phyloP scores from a whole-genome alignment of 2,113 vertebrate genomes.

The Paralichthys olivaceus region DNA sequence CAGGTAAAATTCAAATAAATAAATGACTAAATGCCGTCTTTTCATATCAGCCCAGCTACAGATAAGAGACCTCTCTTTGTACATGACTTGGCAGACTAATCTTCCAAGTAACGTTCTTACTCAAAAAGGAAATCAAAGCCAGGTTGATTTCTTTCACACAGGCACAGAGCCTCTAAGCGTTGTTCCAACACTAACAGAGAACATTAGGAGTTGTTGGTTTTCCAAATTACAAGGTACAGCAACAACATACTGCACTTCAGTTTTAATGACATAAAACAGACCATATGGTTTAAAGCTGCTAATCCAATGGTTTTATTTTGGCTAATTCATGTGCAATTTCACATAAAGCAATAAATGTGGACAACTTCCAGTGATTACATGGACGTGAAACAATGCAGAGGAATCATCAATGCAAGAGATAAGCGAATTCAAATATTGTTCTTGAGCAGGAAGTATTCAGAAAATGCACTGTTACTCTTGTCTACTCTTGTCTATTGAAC shows the following conservation, averaged over 20 bases:
- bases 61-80: conserved; percentile 8
- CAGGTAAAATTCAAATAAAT: not conserved
- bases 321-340: too few species aligned
- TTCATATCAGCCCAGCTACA: not conserved
- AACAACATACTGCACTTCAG: not conserved
- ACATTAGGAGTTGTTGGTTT: not conserved
- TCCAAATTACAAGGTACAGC: conserved; percentile 16
- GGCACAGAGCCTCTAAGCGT: not conserved
- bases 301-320: not conserved
- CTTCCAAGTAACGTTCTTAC: not conserved
- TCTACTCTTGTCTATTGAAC: too few species aligned
- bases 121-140: conserved; percentile 29
- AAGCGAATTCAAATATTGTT: too few species aligned
- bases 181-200: conserved; percentile 5
- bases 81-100: not conserved
- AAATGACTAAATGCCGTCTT: not conserved
- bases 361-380: too few species aligned
- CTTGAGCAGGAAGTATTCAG: too few species aligned
- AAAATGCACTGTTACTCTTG: too few species aligned
- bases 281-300: not conserved
- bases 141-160: not conserved
- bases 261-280: not conserved
- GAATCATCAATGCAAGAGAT: not conserved
- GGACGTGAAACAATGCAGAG: not conserved
- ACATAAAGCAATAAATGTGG: too few species aligned